phyloP scores from a whole-genome alignment of 2,888 invertebrate species.

The Agonopterix subpropinquella region DNA sequence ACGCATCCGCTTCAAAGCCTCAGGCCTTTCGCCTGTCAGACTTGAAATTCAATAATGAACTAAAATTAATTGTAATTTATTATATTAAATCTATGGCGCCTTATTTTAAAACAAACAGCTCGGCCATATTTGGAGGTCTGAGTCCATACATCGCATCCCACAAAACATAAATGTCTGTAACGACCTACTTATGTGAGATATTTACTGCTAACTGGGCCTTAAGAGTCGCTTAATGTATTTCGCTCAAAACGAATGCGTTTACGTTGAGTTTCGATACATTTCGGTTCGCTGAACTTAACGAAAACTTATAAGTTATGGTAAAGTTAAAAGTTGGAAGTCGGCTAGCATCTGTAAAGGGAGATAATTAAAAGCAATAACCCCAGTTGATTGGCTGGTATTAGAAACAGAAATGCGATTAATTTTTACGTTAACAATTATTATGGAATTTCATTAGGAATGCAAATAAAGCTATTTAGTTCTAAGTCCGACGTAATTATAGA shows the following conservation, averaged over 20 bases:
- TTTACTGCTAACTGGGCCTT: slow-evolving; percentile 19
- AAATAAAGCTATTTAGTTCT: slow-evolving; percentile 23
- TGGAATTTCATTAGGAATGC: slow-evolving; percentile 40
- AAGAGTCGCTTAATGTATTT: slow-evolving; percentile 17
- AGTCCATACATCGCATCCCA: slow-evolving; percentile 21
- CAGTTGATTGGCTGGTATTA: slow-evolving; percentile 31
- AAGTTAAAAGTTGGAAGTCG: slow-evolving; percentile 10
- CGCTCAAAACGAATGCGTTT: slow-evolving; percentile 19
- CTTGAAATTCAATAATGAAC: slow-evolving; percentile 39
- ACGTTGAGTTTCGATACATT: slow-evolving; percentile 15
- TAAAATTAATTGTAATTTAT: slow-evolving; percentile 35
- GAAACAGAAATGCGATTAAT: slow-evolving; percentile 29
- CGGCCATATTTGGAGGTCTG: slow-evolving; percentile 12
- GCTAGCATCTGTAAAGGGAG: slow-evolving; percentile 19
- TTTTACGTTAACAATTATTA: slow-evolving; percentile 36
- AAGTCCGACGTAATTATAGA: no score
- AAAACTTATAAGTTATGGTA: slow-evolving; percentile 17
- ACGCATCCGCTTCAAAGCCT: slow-evolving; percentile 3
- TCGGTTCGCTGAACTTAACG: slow-evolving; percentile 8
- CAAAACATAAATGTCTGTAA: slow-evolving; percentile 20
- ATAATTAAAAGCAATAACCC: slow-evolving; percentile 37
- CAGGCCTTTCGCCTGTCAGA: slow-evolving; percentile 8
- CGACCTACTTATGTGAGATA: slow-evolving; percentile 23
- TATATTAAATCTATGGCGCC: slow-evolving; percentile 30
- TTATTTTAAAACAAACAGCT: slow-evolving; percentile 38